Conservation (phyloP, 2,888 invertebrate genomes). For the Yponomeuta cagnagella region DNA sequence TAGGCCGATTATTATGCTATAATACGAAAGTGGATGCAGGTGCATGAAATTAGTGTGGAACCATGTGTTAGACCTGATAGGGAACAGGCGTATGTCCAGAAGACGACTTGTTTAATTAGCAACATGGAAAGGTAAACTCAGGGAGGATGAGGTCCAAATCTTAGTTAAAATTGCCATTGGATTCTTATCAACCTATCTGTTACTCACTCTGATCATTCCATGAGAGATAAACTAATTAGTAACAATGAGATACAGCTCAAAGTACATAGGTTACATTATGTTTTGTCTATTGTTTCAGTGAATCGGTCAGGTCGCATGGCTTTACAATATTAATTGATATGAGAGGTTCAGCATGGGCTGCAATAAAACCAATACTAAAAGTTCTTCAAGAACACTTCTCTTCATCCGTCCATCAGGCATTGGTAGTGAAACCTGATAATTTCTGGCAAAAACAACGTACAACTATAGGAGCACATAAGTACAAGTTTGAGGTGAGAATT, state of each 20-base stretch:
- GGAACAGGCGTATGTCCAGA: background rate
- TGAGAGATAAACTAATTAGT: too few species aligned
- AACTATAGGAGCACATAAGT: conserved; percentile 97
- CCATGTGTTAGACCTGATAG: background rate
- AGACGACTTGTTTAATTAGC: background rate
- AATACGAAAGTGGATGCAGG: too few species aligned
- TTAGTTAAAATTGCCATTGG: background rate
- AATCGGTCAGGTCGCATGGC: conserved; percentile 89
- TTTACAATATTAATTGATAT: conserved; percentile 98
- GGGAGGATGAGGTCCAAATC: too few species aligned
- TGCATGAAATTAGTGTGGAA: background rate
- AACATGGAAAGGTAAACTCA: background rate
- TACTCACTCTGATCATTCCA: too few species aligned
- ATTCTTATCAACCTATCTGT: too few species aligned
- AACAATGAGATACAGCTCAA: too few species aligned
- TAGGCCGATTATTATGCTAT: too few species aligned
- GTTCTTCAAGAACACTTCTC: conserved; percentile 97
- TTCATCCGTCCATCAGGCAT: conserved; percentile 93
- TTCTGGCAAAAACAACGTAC: conserved; percentile 99
- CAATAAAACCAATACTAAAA: conserved; percentile 97
- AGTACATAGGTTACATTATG: too few species aligned
- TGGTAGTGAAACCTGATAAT: conserved; percentile 98
- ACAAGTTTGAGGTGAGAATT: conserved; percentile 93
- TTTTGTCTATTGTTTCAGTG: conserved; percentile 74
- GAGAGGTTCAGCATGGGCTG: conserved; percentile 97